Percentiles rank a stretch among this genome's conserved stretches.
phyloP scores from a whole-genome alignment of 2,797 vertebrate genomes.

The Ciconia nigra region DNA sequence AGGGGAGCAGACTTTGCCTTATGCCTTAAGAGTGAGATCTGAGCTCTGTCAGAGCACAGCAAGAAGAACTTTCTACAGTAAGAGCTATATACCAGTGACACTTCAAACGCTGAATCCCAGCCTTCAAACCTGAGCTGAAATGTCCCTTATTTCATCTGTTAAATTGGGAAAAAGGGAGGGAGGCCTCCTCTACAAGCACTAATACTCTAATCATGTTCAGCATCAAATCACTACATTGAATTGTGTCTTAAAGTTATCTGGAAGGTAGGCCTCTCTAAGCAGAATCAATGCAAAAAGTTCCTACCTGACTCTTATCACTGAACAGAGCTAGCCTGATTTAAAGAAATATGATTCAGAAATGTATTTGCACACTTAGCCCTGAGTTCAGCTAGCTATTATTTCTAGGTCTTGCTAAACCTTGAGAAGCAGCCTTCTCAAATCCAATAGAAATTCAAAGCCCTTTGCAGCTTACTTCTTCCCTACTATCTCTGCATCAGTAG shows the following conservation, averaged over 20 bases:
- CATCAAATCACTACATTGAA: neutral
- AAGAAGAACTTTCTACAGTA: neutral
- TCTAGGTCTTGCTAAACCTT: neutral
- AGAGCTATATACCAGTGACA: neutral
- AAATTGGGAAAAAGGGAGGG: neutral
- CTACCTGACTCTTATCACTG: neutral
- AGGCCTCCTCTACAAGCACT: neutral
- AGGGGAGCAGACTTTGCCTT: neutral
- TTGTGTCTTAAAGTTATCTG: neutral
- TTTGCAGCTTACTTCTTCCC: neutral
- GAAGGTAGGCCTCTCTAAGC: neutral
- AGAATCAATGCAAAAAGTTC: neutral
- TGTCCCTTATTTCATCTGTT: neutral
- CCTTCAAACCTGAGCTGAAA: neutral
- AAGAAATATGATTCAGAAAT: neutral
- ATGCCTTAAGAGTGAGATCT: neutral
- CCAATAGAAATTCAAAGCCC: neutral
- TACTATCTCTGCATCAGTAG: neutral
- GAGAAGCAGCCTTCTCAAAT: neutral
- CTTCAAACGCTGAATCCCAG: neutral
- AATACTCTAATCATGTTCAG: neutral
- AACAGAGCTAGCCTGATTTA: neutral
- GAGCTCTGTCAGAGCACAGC: neutral
- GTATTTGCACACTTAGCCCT: neutral
- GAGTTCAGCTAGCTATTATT: neutral